Conservation (phyloP, 2,888 invertebrate genomes). For the Steinernema carpocapsae region DNA sequence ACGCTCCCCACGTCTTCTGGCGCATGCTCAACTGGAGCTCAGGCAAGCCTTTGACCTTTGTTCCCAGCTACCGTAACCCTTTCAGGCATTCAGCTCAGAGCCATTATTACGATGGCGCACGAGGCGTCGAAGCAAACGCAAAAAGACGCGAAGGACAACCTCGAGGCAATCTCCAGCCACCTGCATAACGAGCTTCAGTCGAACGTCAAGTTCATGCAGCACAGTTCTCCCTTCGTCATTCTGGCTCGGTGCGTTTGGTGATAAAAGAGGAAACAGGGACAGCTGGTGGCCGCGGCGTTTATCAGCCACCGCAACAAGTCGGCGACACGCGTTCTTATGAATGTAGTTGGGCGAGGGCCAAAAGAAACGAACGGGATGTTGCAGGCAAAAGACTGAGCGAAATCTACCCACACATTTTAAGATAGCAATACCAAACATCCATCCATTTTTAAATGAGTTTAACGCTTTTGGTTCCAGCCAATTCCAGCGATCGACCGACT, state of each 20-base stretch:
- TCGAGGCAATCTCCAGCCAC: slow-evolving; percentile 29
- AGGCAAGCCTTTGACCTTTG: slow-evolving; percentile 30
- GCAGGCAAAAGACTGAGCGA: background rate
- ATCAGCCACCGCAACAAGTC: slow-evolving; percentile 4
- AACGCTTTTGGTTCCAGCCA: too few species aligned
- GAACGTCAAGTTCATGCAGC: slow-evolving; percentile 4
- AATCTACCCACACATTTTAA: too few species aligned
- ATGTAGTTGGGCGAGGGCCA: background rate
- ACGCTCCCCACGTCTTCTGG: slow-evolving; percentile 53
- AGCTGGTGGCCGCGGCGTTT: background rate
- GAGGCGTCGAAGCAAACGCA: slow-evolving; percentile 4
- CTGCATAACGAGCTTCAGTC: background rate
- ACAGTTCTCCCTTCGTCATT: slow-evolving; percentile 16
- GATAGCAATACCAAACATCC: too few species aligned
- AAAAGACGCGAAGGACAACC: slow-evolving; percentile 7
- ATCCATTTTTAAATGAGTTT: too few species aligned
- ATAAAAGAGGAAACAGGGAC: slow-evolving; percentile 1
- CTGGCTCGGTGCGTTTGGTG: slow-evolving; percentile 1
- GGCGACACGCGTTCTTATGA: background rate
- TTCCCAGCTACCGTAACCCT: background rate
- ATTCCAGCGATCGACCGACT: background rate
- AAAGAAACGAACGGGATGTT: background rate
- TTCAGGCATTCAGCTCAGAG: slow-evolving; percentile 40
- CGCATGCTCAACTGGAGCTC: slow-evolving; percentile 47
- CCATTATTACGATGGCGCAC: slow-evolving; percentile 39